Percentiles rank a stretch among this genome's conserved stretches.
Evolutionary conservation across 2,888 invertebrate genomes (phyloP).

Genomic region (Elmis aenea): DNA sequence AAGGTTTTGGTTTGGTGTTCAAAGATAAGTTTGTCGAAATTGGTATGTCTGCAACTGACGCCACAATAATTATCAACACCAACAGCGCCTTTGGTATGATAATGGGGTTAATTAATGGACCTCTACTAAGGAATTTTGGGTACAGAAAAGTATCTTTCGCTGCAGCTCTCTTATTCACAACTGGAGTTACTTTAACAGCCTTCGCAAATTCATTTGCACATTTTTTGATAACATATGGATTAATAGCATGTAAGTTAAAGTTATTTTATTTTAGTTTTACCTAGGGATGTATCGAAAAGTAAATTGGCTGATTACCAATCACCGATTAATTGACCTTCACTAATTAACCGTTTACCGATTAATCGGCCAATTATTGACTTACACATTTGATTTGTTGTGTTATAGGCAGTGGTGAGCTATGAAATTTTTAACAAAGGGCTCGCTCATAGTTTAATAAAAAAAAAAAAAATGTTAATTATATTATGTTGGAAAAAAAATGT

Average conservation of each 20-base stretch:
- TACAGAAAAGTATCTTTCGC: conserved; percentile 60
- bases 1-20: conserved; percentile 63
- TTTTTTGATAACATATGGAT: conserved; percentile 61
- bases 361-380: no score
- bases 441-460: no score
- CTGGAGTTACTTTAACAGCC: conserved; percentile 58
- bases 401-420: no score
- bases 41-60: conserved; percentile 56
- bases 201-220: conserved; percentile 53
- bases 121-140: conserved; percentile 56
- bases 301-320: no score
- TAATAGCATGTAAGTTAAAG: conserved; percentile 64
- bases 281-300: background rate
- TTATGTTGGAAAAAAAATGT: no score
- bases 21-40: conserved; percentile 57
- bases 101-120: conserved; percentile 61
- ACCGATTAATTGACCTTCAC: no score
- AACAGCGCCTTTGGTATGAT: conserved; percentile 66
- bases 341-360: no score
- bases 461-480: no score
- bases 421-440: no score
- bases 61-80: conserved; percentile 58
- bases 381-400: no score
- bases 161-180: conserved; percentile 52
- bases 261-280: conserved; percentile 4